Evolutionary conservation across 2,888 invertebrate genomes (phyloP), one percentile per base, ranked within the genome.

Genomic region (Zele albiditarsus): DNA sequence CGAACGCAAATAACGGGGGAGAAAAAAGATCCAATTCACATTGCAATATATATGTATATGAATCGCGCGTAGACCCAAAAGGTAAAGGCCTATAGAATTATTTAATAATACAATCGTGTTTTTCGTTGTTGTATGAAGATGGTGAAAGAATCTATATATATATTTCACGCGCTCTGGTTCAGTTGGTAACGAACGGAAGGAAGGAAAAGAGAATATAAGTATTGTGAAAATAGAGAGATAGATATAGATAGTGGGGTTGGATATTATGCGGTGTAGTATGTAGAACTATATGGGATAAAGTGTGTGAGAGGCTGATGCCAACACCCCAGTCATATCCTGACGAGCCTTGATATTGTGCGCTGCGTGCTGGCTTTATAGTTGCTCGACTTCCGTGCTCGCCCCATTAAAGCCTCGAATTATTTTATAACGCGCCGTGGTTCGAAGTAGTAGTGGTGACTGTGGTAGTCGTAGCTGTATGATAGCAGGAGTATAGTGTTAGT

Each of bases 371-470:
- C 78, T 82, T 80, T 81, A 81, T 77, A 79, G 78, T 77, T 75
- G 69, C 79, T 76, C 72, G 77, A 78, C 80, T 79, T 79, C 77
- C 80, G 79, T 80, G 79, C 79, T 77, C 71, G 77, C 73, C 73
- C 80, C 77, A 80, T 81, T 80, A 79, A 80, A 77, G 77, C 77
- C 73, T 74, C 78, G 77, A 78, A 81, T 80, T 78, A 80, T 81
- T 80, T 81, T 80, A 80, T 78, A 80, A 80, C 77, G 78, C 71
- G 68, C 65, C 72, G 68, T 58, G 49, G 72, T 49, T 68, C 58
- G 76, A 69, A 5, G 20, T 53, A 53, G 53, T 53, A 6, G 20
- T 53, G 8, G 20, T 53, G 20, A n/a, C 4, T 16, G 20, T 57
- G 53, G 16, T 72, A 14, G 72, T 46, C 42, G 71, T 63, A n/a